A percentile compares a stretch with the other conserved stretches of the same genome.
These are phyloP conservation scores for Argopecten irradians DNA, from an alignment of 1,140 invertebrate species.

Conservation along the genomic window DNA sequence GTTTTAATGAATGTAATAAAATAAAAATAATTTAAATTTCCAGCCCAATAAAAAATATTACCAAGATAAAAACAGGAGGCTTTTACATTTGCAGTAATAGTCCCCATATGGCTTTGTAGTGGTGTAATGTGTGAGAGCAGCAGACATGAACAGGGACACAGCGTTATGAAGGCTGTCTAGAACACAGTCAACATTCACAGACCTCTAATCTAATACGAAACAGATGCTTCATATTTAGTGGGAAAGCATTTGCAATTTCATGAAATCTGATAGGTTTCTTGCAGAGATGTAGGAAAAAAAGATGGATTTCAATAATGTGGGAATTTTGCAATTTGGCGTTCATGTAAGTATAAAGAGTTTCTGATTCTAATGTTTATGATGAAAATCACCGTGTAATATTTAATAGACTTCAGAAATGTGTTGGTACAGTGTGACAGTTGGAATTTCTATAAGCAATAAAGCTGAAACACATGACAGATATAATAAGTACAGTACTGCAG, in stretches of 20 bases:
- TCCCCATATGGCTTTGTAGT: constrained; percentile 7
- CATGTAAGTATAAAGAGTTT: not conserved
- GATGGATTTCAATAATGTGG: not conserved
- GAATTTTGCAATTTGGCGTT: not conserved
- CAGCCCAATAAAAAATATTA: constrained; percentile 23
- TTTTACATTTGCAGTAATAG: not conserved
- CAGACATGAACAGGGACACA: not conserved
- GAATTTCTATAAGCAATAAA: no score
- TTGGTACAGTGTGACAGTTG: no score
- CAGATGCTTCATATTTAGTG: constrained; percentile 17
- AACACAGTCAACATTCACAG: not conserved
- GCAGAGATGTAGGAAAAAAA: not conserved
- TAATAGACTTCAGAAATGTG: not conserved
- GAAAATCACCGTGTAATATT: not conserved
- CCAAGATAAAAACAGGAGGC: constrained; percentile 8
- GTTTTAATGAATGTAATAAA: constrained; percentile 11
- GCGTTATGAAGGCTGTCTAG: not conserved
- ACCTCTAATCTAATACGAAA: not conserved
- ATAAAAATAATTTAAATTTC: constrained; percentile 14
- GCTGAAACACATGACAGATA: no score
- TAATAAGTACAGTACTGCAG: no score
- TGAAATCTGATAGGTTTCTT: constrained; percentile 17
- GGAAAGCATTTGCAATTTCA: constrained; percentile 21
- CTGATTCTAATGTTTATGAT: not conserved
- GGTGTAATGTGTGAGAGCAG: not conserved